Conservation (phyloP, 2,113 vertebrate species). For the Chaetops frenatus region DNA sequence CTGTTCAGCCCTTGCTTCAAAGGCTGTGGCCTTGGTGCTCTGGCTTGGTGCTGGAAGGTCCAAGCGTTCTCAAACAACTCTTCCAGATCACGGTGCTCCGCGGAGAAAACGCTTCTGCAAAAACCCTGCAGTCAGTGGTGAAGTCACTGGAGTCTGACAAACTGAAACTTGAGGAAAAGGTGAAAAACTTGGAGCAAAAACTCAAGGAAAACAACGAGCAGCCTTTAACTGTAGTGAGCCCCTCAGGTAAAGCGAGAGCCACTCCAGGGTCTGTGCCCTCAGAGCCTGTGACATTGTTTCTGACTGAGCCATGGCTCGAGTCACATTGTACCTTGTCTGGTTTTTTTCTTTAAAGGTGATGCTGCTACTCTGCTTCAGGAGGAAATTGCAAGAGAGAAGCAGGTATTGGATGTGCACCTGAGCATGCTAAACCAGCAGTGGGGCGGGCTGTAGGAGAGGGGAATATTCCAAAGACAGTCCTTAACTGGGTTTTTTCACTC, state of each 20-base stretch:
- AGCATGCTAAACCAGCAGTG: neutral
- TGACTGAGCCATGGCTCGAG: neutral
- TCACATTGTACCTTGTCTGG: neutral
- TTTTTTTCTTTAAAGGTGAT: slow-evolving; percentile 71
- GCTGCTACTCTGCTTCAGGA: slow-evolving; percentile 76
- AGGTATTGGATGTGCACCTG: slow-evolving; percentile 69
- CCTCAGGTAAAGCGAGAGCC: slow-evolving; percentile 63
- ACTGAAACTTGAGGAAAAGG: slow-evolving; percentile 79
- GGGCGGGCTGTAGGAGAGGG: neutral
- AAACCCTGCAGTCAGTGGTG: slow-evolving; percentile 79
- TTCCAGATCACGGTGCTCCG: slow-evolving; percentile 79
- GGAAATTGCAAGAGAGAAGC: slow-evolving; percentile 81
- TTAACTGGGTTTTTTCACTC: neutral
- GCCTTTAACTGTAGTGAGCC: slow-evolving; percentile 35
- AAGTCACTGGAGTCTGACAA: slow-evolving; percentile 86
- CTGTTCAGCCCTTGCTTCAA: neutral
- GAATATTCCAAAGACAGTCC: neutral
- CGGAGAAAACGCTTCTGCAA: slow-evolving; percentile 79
- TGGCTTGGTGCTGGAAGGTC: neutral
- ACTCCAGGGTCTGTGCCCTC: neutral
- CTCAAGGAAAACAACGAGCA: slow-evolving; percentile 71
- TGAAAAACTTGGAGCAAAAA: slow-evolving; percentile 84
- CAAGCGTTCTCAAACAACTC: neutral
- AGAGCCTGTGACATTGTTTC: accelerated
- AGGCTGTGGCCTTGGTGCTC: neutral